Percentiles rank a stretch among this genome's conserved stretches.
Conservation (phyloP, 2,888 invertebrate genomes). For the Drosophila peninsularis region DNA sequence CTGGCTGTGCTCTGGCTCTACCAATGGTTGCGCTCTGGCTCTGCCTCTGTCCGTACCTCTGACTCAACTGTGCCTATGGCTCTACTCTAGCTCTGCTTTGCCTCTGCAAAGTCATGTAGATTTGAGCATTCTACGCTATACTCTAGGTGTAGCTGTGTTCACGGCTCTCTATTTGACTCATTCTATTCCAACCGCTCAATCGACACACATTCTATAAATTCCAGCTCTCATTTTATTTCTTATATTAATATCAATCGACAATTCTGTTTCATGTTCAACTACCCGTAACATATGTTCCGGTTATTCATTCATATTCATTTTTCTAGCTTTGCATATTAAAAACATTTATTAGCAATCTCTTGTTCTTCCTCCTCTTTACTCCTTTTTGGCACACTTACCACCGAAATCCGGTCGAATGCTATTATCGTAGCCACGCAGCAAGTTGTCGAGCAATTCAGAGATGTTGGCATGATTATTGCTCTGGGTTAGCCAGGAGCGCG, state of each 20-base stretch:
- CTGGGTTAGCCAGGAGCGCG: conserved; percentile 85
- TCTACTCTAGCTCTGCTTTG: too few relatives aligned
- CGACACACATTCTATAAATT: neutral
- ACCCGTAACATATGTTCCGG: neutral
- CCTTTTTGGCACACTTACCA: conserved; percentile 85
- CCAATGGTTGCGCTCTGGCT: too few relatives aligned
- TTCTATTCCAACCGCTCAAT: neutral
- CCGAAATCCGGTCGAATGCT: conserved; percentile 92
- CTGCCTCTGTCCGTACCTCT: too few relatives aligned
- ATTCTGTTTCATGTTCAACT: neutral
- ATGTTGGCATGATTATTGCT: conserved; percentile 90
- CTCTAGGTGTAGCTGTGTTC: neutral
- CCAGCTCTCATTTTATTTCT: neutral
- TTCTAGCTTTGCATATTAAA: neutral
- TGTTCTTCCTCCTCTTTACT: neutral
- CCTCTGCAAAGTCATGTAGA: too few relatives aligned
- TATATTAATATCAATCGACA: neutral
- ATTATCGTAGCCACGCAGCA: conserved; percentile 92
- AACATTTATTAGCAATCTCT: neutral
- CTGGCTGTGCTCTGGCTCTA: too few relatives aligned
- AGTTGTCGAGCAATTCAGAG: conserved; percentile 89
- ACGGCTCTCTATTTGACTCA: neutral
- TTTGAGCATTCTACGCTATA: neutral
- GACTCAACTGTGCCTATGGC: too few relatives aligned
- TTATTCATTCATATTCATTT: neutral